phyloP scores from a whole-genome alignment of 1,140 invertebrate genomes.

The Papilio polyxenes region DNA sequence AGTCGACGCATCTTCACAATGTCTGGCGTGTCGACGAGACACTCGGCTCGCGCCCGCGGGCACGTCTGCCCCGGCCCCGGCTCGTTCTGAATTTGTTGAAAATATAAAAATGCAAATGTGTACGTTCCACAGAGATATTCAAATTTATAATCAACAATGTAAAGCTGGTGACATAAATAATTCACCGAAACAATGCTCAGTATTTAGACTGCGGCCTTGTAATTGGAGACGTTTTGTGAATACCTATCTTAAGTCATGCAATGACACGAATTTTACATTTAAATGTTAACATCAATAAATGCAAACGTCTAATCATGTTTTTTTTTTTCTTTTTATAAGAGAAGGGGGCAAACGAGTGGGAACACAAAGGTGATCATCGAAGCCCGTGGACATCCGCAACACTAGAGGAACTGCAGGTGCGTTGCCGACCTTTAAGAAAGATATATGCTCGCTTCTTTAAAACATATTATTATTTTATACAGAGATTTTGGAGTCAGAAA shows the following conservation, averaged over 20 bases:
- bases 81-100: conserved; percentile 38
- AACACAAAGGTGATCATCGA: too few species aligned
- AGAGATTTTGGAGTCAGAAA: too few species aligned
- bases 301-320: background rate
- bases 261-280: conserved; percentile 4
- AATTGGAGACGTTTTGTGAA: conserved; percentile 35
- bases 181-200: conserved; percentile 39
- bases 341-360: too few species aligned
- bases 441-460: too few species aligned
- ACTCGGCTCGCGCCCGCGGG: conserved; percentile 26
- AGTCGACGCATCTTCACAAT: conserved; percentile 38
- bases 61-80: conserved; percentile 30
- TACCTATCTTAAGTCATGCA: conserved; percentile 22
- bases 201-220: conserved; percentile 37
- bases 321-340: too few species aligned
- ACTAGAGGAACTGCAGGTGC: too few species aligned
- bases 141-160: conserved; percentile 40
- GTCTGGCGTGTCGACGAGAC: conserved; percentile 37
- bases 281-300: background rate
- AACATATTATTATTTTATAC: too few species aligned
- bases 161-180: conserved; percentile 39
- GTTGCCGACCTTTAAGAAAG: too few species aligned
- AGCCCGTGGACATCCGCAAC: too few species aligned
- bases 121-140: conserved; percentile 38
- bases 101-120: conserved; percentile 40